A percentile compares a stretch with the other conserved stretches of the same genome.
phyloP scores from a whole-genome alignment of 2,797 vertebrate species.

The Danio tinwini region DNA sequence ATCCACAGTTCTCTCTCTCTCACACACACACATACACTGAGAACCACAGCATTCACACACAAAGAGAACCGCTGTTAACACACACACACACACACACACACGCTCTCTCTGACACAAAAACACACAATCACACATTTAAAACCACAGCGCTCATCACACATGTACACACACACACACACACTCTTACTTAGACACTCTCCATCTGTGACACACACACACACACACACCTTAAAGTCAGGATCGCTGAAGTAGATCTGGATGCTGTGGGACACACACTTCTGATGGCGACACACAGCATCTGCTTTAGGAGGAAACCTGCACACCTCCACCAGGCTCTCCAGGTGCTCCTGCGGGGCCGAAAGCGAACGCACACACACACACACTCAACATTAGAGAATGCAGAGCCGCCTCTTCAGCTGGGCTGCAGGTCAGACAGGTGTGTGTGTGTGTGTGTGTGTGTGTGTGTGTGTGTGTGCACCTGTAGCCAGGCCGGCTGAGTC shows the following conservation, averaged over 20 bases:
- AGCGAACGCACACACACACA: neutral
- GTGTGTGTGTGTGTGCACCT: conserved; percentile 59
- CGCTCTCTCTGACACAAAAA: no score
- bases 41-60: no score
- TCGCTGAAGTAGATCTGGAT: conserved; percentile 91
- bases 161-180: neutral
- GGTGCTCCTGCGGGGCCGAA: conserved; percentile 72
- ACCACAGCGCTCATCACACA: no score
- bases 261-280: conserved; percentile 77
- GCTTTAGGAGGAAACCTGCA: conserved; percentile 90
- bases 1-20: neutral
- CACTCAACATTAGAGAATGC: no score
- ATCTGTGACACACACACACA: neutral
- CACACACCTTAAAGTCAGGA: conserved; percentile 92
- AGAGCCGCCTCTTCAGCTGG: no score
- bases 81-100: no score
- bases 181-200: no score
- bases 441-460: no score
- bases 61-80: no score
- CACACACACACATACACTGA: no score
- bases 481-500: conserved; percentile 75
- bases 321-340: conserved; percentile 80
- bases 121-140: no score
- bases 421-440: no score
- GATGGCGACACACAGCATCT: conserved; percentile 86